Evolutionary conservation across 2,797 vertebrate genomes (phyloP).

Genomic region (Neomorphus geoffroyi): DNA sequence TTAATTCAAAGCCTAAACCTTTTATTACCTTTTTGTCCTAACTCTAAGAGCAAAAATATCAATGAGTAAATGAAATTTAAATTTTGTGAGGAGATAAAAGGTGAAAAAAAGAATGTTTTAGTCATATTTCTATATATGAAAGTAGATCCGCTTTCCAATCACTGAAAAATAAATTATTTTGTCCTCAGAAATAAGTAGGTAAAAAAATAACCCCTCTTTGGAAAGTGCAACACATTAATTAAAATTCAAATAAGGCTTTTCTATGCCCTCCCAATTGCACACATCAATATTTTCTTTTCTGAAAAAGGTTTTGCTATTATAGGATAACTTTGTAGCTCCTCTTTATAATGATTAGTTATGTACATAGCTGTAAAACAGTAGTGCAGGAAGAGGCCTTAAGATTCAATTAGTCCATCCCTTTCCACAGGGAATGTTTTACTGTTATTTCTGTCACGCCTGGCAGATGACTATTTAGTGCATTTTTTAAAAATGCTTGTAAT

Average conservation of each 20-base stretch:
- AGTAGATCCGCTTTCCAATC: neutral
- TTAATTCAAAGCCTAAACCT: neutral
- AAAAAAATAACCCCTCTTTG: neutral
- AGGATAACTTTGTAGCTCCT: neutral
- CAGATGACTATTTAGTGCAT: neutral
- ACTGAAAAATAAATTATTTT: neutral
- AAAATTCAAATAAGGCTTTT: neutral
- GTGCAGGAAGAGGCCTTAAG: neutral
- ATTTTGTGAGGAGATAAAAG: neutral
- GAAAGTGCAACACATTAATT: neutral
- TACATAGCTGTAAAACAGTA: neutral
- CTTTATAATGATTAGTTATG: neutral
- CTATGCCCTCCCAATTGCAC: neutral
- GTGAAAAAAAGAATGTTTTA: neutral
- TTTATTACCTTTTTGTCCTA: neutral
- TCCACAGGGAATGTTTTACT: neutral
- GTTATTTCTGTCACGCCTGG: neutral
- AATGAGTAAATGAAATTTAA: neutral
- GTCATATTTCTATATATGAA: neutral
- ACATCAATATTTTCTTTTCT: neutral
- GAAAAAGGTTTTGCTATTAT: neutral
- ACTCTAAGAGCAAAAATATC: neutral
- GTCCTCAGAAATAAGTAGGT: neutral
- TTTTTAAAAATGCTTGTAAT: neutral
- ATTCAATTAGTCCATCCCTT: neutral